Conservation (phyloP, 2,888 invertebrate genomes). For the Pyrgus malvae region DNA sequence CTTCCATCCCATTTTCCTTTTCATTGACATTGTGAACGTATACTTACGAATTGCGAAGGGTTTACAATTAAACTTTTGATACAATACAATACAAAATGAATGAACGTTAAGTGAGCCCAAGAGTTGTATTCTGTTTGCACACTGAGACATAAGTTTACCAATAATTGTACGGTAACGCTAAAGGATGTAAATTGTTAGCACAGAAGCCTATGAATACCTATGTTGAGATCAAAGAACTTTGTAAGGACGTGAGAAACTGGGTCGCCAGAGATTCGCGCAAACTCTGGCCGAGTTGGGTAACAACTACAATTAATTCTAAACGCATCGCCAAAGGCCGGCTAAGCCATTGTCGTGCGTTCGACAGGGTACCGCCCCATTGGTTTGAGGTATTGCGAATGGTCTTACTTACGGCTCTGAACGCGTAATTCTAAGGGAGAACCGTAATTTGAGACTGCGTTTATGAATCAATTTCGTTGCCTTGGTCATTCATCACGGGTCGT, state of each 20-base stretch:
- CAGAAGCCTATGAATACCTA: neutral
- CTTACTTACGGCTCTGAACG: conserved; percentile 3
- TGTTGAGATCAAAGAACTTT: neutral
- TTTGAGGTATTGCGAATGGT: conserved; percentile 5
- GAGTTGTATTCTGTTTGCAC: no score
- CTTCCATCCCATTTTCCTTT: conserved; percentile 44
- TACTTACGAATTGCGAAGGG: neutral
- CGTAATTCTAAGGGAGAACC: neutral
- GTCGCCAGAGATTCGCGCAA: neutral
- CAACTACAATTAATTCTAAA: conserved; percentile 52
- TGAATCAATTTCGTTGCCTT: neutral
- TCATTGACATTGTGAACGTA: neutral
- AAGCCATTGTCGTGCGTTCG: conserved; percentile 4
- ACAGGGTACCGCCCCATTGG: conserved; percentile 6
- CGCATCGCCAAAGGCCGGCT: conserved; percentile 9
- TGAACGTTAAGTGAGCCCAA: no score
- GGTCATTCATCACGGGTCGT: neutral
- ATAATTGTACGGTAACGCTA: no score
- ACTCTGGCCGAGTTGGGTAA: conserved; percentile 45
- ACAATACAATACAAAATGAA: neutral
- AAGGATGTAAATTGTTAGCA: neutral
- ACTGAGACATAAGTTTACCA: no score
- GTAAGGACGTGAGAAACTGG: neutral
- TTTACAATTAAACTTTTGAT: neutral
- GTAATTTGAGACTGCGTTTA: conserved; percentile 4